Conservation (phyloP, 2,797 vertebrate species). For the Selene dorsalis region DNA sequence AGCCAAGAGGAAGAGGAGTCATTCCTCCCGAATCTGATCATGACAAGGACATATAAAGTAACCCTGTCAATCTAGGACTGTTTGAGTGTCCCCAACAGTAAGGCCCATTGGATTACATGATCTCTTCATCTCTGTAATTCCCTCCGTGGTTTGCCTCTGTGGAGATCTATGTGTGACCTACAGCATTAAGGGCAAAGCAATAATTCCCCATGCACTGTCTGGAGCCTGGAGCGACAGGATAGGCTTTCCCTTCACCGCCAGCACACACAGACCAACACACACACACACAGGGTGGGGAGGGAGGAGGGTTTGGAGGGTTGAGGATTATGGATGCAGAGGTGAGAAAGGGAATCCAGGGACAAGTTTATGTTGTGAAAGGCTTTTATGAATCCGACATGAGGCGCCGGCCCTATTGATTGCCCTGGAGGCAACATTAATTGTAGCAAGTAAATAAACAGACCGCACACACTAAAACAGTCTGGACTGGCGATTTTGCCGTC, state of each 20-base stretch:
- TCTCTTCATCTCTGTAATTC: slow-evolving; percentile 58
- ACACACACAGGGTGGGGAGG: not conserved
- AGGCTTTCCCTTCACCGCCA: slow-evolving; percentile 16
- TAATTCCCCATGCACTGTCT: slow-evolving; percentile 44
- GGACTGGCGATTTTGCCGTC: not conserved
- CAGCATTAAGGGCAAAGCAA: slow-evolving; percentile 63
- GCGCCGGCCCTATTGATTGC: slow-evolving; percentile 26
- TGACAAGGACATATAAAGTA: slow-evolving; percentile 59
- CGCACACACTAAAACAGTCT: not conserved
- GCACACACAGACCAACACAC: not conserved
- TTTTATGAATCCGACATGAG: slow-evolving; percentile 39
- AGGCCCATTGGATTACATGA: slow-evolving; percentile 59
- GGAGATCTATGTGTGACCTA: slow-evolving; percentile 57
- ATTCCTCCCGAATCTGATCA: slow-evolving; percentile 50
- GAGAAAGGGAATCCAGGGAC: slow-evolving; percentile 21
- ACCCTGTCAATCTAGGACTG: slow-evolving; percentile 56
- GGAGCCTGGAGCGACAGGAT: slow-evolving; percentile 35
- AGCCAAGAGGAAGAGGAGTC: slow-evolving; percentile 13
- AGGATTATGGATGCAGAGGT: slow-evolving; percentile 30
- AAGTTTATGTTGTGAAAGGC: slow-evolving; percentile 40
- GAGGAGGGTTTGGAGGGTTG: not conserved
- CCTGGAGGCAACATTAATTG: slow-evolving; percentile 47
- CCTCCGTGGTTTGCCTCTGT: slow-evolving; percentile 25
- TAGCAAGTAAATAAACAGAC: slow-evolving; percentile 36
- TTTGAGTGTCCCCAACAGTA: slow-evolving; percentile 22